Percentiles rank a stretch among this genome's conserved stretches.
Conservation (phyloP, 2,888 invertebrate genomes). For the Tholera decimalis region DNA sequence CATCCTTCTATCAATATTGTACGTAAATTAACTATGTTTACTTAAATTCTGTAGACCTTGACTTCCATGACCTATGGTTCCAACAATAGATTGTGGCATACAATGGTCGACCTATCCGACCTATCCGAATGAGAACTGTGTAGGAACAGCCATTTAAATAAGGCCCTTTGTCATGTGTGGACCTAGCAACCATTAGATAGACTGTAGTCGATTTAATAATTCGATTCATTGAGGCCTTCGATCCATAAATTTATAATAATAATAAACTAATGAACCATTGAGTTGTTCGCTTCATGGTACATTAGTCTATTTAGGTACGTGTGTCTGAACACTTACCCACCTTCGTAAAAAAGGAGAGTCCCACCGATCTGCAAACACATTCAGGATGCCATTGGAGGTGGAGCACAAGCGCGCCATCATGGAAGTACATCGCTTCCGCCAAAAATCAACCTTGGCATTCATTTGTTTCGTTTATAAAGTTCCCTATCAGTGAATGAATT, state of each 20-base stretch:
- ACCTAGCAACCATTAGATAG: neutral
- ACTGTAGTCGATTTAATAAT: too few relatives aligned
- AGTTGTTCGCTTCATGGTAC: too few relatives aligned
- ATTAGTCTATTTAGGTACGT: too few relatives aligned
- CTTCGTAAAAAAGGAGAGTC: too few relatives aligned
- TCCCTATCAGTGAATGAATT: neutral
- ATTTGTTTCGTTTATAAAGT: neutral
- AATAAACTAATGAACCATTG: too few relatives aligned
- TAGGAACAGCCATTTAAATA: neutral
- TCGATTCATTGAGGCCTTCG: neutral
- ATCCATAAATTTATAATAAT: too few relatives aligned
- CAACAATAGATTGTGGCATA: constrained; percentile 20
- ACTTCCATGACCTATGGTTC: constrained; percentile 3
- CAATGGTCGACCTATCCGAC: constrained; percentile 8
- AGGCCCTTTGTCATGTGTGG: neutral
- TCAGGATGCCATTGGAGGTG: too few relatives aligned
- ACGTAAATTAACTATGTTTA: constrained; percentile 34
- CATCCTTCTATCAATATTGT: constrained; percentile 19
- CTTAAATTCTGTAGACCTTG: constrained; percentile 25
- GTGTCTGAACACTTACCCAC: too few relatives aligned
- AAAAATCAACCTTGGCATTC: neutral
- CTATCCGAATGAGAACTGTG: neutral
- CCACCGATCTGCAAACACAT: too few relatives aligned
- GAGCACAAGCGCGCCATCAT: too few relatives aligned
- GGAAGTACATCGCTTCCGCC: too few relatives aligned